Base-by-base conservation (phyloP, 2,113 vertebrate species). In the Brachyhypopomus gauderio region DNA sequence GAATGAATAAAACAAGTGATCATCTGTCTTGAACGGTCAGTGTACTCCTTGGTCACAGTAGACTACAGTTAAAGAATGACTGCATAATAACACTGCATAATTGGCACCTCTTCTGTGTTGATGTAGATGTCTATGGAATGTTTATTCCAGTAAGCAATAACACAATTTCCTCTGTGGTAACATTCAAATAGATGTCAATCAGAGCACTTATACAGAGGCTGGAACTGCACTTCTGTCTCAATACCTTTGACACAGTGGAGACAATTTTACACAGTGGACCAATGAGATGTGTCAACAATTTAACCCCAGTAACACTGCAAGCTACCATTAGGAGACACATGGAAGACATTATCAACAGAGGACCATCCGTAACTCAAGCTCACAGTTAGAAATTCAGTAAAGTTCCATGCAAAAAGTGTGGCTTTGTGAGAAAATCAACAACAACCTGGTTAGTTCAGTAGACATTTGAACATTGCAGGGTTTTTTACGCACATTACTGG, bases 131-230 rank as follows among this genome's bases (percentile, higher is more conserved):
- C 79, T 70, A 20, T 82, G 80, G 78, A 86, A 87, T 86, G 84
- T 81, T 76, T 72, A 30, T 30, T 38, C 45, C n/a, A 87, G 45
- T 72, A 79, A 80, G 79, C 76, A 71, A 83, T 77, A 87, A 85
- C 71, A 82, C 55, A 22, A 55, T 48, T 22, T 14, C 27, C 72
- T 80, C 81, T 56, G 52, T 48, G 77, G 86, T 78, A 75, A 82
- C 59, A 25, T 81, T 80, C 80, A 77, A 75, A 52, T 72, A 5
- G 22, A 73, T 22, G 85, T 85, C 81, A 87, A 70, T 89, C 85
- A 86, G 27, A 75, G 48, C 23, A 30, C 58, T 71, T 38, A 78
- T 75, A 62, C 75, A 12, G 70, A 76, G 36, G 58, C 55, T 85
- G 76, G 69, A 72, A 81, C 30, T 63, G 38, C 3, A 20, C 55